Conservation (phyloP, 2,888 invertebrate genomes). For the Lasioglossum pauxillum region DNA sequence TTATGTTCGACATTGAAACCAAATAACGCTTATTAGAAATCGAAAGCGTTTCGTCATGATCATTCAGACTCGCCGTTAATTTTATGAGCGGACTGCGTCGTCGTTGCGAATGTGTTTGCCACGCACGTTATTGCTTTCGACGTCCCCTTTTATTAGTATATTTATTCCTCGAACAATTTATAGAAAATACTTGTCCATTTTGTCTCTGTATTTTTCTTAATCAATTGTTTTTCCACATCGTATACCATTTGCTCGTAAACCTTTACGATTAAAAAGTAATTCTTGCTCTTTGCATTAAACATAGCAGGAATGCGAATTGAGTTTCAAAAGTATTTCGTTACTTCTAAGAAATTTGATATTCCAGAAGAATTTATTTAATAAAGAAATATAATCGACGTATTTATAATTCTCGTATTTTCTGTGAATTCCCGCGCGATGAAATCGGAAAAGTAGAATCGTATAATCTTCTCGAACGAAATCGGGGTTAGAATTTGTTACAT, state of each 20-base stretch:
- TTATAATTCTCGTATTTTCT: background rate
- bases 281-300: background rate
- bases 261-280: background rate
- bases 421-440: background rate
- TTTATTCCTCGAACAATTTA: background rate
- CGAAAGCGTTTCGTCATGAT: slow-evolving; percentile 29
- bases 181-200: background rate
- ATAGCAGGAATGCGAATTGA: background rate
- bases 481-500: background rate
- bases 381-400: background rate
- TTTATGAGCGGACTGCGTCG: background rate
- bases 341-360: background rate
- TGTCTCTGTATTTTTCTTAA: background rate
- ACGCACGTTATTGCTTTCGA: background rate
- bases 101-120: background rate
- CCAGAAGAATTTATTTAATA: background rate
- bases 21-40: slow-evolving; percentile 41
- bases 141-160: background rate
- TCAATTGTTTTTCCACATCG: background rate
- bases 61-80: background rate
- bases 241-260: background rate
- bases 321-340: background rate
- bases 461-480: background rate
- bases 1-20: slow-evolving; percentile 38
- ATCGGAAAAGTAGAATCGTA: background rate